phyloP scores from a whole-genome alignment of 2,888 invertebrate genomes.

The Furcula furcula region DNA sequence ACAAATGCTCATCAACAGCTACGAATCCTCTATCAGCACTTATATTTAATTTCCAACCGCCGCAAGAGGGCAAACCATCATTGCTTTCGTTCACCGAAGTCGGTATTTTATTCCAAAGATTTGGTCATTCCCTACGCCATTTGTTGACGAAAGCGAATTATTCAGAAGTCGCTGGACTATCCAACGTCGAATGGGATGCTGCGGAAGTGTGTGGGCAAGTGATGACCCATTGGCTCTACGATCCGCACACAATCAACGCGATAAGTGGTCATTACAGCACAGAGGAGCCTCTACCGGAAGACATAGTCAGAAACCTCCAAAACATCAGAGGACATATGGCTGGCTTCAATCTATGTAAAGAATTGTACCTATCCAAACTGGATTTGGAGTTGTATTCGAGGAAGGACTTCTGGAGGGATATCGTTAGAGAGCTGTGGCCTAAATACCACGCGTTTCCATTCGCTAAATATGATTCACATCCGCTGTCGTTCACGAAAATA shows the following conservation, averaged over 20 bases:
- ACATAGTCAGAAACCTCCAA: constrained; percentile 83
- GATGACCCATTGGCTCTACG: constrained; percentile 90
- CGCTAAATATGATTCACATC: constrained; percentile 90
- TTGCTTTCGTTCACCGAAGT: constrained; percentile 90
- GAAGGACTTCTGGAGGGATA: constrained; percentile 90
- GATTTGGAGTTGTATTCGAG: constrained; percentile 92
- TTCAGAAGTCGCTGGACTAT: constrained; percentile 91
- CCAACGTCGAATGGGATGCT: constrained; percentile 97
- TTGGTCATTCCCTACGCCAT: constrained; percentile 94
- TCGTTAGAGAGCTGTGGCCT: constrained; percentile 90
- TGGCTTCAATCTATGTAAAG: constrained; percentile 89
- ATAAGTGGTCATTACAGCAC: constrained; percentile 89
- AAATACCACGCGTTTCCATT: constrained; percentile 89
- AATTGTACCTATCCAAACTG: constrained; percentile 90
- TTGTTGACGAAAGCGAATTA: constrained; percentile 91
- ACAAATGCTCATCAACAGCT: constrained; percentile 83
- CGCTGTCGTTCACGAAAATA: constrained; percentile 92
- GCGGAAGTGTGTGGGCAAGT: constrained; percentile 92
- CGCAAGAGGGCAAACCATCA: constrained; percentile 83
- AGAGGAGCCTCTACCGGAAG: constrained; percentile 86
- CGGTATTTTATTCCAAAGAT: constrained; percentile 88
- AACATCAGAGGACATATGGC: constrained; percentile 87
- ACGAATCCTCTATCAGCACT: constrained; percentile 90
- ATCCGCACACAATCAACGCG: constrained; percentile 79
- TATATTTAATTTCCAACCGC: constrained; percentile 90